Conservation (phyloP, 1,140 invertebrate genomes). For the Papilio glaucus region DNA sequence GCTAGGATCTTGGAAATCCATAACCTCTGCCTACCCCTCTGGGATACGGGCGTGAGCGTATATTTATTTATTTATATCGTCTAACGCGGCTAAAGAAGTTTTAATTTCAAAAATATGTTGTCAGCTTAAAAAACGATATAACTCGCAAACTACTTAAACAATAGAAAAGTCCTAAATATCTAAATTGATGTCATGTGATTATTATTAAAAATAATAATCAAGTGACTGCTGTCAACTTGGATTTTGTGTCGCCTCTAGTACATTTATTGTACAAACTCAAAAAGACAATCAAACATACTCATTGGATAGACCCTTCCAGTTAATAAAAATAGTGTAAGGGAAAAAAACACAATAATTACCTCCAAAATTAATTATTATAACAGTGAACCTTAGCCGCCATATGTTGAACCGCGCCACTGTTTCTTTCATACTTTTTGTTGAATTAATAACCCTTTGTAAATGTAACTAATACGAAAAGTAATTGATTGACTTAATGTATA, state of each 20-base stretch:
- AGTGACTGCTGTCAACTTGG: not conserved
- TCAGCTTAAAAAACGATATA: too few relatives aligned
- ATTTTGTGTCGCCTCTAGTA: not conserved
- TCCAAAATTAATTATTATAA: conserved; percentile 78
- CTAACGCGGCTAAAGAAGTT: too few relatives aligned
- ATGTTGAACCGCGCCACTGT: conserved; percentile 73
- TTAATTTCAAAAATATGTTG: too few relatives aligned
- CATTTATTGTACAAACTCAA: conserved; percentile 54
- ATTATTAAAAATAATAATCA: too few relatives aligned
- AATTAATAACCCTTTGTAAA: conserved; percentile 66
- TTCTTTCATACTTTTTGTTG: conserved; percentile 69
- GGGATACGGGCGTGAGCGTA: too few relatives aligned
- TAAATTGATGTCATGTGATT: too few relatives aligned
- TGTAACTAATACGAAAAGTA: conserved; percentile 56
- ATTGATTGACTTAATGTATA: conserved; percentile 44
- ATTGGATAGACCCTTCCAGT: conserved; percentile 60
- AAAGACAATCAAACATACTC: conserved; percentile 59
- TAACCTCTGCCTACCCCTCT: too few relatives aligned
- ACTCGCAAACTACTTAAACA: too few relatives aligned
- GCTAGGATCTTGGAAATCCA: too few relatives aligned
- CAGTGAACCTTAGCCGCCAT: conserved; percentile 69
- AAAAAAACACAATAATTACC: conserved; percentile 66
- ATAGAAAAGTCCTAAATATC: too few relatives aligned
- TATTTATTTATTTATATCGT: too few relatives aligned
- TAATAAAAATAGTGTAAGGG: conserved; percentile 50